Conservation (phyloP, 2,113 vertebrate species). For the Cromileptes altivelis region DNA sequence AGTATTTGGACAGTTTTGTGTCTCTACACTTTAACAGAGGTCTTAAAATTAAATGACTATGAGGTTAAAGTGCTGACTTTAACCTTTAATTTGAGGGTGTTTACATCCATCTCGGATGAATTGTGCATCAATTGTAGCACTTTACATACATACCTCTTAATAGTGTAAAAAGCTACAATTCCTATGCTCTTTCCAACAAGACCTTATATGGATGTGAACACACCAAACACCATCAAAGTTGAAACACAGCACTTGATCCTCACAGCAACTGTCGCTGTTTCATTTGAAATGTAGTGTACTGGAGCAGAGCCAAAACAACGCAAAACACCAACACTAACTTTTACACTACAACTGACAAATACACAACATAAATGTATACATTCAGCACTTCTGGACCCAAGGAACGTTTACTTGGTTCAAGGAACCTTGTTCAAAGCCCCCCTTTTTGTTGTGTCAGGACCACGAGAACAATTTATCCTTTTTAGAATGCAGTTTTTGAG, state of each 20-base stretch:
- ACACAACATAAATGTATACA: not conserved
- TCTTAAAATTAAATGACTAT: not conserved
- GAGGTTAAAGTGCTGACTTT: not conserved
- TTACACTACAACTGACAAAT: not conserved
- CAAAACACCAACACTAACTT: not conserved
- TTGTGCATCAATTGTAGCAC: not conserved
- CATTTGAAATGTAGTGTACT: not conserved
- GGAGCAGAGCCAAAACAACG: not conserved
- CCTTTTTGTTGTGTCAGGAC: no score
- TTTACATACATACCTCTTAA: not conserved
- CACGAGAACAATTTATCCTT: no score
- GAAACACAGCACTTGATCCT: not conserved
- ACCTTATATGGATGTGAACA: constrained; percentile 6
- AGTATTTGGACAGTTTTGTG: not conserved
- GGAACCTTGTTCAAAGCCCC: no score
- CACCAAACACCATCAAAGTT: not conserved
- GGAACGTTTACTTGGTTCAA: no score
- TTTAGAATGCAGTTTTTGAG: no score
- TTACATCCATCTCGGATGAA: not conserved
- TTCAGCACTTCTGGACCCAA: no score
- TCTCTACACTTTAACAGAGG: not conserved
- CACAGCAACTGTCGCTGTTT: not conserved
- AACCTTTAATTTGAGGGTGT: not conserved
- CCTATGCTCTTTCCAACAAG: not conserved
- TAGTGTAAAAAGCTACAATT: not conserved